Conservation (phyloP, 2,797 vertebrate species). For the Oceanodroma leucorhoa region DNA sequence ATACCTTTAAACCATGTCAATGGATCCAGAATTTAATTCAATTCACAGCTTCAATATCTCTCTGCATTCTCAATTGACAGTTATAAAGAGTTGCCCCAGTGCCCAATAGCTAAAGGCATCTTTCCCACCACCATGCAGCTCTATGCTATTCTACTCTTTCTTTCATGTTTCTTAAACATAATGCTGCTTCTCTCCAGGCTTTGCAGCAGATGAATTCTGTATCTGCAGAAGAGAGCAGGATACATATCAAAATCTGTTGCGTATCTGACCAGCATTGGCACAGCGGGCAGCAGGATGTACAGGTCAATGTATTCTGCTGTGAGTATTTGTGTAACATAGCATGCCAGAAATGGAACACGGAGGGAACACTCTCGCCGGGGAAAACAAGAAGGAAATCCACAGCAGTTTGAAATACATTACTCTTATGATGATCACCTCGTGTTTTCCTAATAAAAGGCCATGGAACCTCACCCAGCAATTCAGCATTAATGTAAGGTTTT, state of each 20-base stretch:
- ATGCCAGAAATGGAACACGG: neutral
- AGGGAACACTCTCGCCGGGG: fast-evolving
- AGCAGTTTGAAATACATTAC: neutral
- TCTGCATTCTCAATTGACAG: neutral
- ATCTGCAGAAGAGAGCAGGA: neutral
- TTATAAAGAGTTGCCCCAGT: neutral
- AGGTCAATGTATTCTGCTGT: neutral
- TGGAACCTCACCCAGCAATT: neutral
- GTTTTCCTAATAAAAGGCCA: neutral
- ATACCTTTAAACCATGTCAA: neutral
- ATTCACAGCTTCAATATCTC: neutral
- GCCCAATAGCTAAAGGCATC: neutral
- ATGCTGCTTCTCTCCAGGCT: neutral
- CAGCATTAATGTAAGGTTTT: neutral
- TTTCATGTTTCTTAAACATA: neutral
- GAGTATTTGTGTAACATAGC: neutral
- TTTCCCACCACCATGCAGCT: neutral
- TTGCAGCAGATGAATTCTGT: neutral
- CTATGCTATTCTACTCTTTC: neutral
- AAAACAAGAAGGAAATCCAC: neutral
- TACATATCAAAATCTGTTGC: neutral
- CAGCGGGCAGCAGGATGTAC: neutral
- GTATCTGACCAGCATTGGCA: neutral
- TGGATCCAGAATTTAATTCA: neutral
- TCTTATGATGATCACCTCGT: neutral